Evolutionary conservation across 2,113 vertebrate genomes (phyloP).

Genomic region (Poeciliopsis prolifica): DNA sequence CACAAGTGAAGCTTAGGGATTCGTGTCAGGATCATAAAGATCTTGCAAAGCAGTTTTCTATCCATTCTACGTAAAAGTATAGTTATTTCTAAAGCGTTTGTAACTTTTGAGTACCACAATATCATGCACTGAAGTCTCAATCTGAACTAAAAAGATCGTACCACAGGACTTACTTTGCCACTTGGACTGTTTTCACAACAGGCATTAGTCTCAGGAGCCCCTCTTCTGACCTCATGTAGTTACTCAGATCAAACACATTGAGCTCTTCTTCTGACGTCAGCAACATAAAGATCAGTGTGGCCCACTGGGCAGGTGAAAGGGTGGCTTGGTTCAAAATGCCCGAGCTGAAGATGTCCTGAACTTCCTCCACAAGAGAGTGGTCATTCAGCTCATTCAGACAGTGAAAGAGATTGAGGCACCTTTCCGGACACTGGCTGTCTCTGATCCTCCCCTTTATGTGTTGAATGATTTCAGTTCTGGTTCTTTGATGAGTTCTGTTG

Average conservation of each 20-base stretch:
- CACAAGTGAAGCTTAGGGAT: background rate
- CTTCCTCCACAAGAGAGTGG: conserved; percentile 62
- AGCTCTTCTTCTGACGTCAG: conserved; percentile 69
- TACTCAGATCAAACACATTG: conserved; percentile 54
- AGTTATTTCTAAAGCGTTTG: background rate
- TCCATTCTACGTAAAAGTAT: background rate
- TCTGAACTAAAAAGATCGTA: background rate
- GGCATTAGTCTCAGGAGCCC: conserved; percentile 62
- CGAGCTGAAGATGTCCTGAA: conserved; percentile 49
- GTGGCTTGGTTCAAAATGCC: conserved; percentile 27
- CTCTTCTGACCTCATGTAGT: conserved; percentile 64
- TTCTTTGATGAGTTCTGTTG: conserved; percentile 39
- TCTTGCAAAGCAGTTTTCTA: too few species aligned
- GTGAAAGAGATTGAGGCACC: conserved; percentile 70
- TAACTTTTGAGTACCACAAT: background rate
- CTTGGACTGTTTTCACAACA: conserved; percentile 55
- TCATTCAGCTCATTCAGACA: conserved; percentile 71
- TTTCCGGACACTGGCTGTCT: conserved; percentile 36
- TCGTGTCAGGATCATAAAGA: too few species aligned
- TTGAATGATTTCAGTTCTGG: conserved; percentile 41
- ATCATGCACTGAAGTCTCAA: background rate
- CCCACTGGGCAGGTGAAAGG: conserved; percentile 64
- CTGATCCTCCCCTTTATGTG: conserved; percentile 67
- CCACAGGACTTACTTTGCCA: conserved; percentile 52
- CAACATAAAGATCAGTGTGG: conserved; percentile 64